phyloP scores from a whole-genome alignment of 2,888 invertebrate genomes.

The Sphaerophoria rueppellii region DNA sequence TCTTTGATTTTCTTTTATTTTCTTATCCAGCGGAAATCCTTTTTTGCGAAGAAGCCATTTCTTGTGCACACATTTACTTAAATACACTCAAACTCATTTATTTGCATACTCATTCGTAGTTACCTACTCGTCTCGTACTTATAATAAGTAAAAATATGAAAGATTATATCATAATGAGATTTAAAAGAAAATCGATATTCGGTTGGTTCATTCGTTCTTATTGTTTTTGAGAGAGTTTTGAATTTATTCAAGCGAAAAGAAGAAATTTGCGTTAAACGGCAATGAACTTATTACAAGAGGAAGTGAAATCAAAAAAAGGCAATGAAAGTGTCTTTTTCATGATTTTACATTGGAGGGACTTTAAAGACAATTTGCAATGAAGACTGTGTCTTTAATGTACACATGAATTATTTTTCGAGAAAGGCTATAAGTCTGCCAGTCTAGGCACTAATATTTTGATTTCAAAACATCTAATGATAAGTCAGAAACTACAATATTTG shows the following conservation, averaged over 20 bases:
- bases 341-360: background rate
- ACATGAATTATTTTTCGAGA: no score
- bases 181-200: slow-evolving; percentile 18
- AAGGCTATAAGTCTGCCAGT: no score
- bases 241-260: slow-evolving; percentile 4
- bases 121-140: background rate
- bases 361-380: background rate
- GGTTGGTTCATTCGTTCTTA: background rate
- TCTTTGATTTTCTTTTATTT: background rate
- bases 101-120: no score
- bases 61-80: background rate
- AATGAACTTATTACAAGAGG: slow-evolving; percentile 11
- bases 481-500: no score
- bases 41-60: slow-evolving; percentile 8
- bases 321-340: background rate
- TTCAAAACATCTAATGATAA: no score
- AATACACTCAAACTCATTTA: no score
- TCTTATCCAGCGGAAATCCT: slow-evolving; percentile 3
- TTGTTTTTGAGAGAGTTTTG: background rate
- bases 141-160: background rate
- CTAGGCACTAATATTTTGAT: no score
- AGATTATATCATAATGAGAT: slow-evolving; percentile 17
- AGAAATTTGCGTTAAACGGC: background rate
- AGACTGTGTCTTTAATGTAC: background rate
- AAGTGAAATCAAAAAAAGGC: background rate